These are phyloP conservation scores for Drosophila navojoa DNA, from an alignment of 1,140 invertebrate genomes.

Conservation along the genomic window DNA sequence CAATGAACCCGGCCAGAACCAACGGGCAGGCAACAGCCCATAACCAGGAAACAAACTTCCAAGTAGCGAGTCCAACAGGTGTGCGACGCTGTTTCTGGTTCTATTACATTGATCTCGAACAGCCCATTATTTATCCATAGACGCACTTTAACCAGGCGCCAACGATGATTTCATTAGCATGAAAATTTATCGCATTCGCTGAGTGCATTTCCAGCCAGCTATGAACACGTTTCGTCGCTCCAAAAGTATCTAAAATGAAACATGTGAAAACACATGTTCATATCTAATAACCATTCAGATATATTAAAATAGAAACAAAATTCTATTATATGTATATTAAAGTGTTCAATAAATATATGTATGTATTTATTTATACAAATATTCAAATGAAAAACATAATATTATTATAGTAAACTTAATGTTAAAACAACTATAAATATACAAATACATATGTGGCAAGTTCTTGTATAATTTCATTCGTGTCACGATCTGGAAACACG, in stretches of 20 bases:
- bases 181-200: slow-evolving; percentile 24
- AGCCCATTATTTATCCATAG: slow-evolving; percentile 36
- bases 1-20: slow-evolving; percentile 61
- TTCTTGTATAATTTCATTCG: too few species aligned
- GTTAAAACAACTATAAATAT: too few species aligned
- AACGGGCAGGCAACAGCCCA: background rate
- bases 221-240: background rate
- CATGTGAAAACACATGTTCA: too few species aligned
- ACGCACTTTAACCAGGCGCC: slow-evolving; percentile 35
- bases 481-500: background rate
- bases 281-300: too few species aligned
- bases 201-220: slow-evolving; percentile 3
- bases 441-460: too few species aligned
- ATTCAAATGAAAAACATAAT: too few species aligned
- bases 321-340: too few species aligned
- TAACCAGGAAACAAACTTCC: slow-evolving; percentile 70
- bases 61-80: slow-evolving; percentile 54
- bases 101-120: slow-evolving; percentile 15
- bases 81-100: slow-evolving; percentile 11
- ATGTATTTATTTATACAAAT: too few species aligned
- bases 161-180: slow-evolving; percentile 44
- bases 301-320: too few species aligned
- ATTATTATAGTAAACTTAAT: too few species aligned
- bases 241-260: too few species aligned
- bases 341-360: too few species aligned